These are phyloP conservation scores for Delia radicum DNA, from an alignment of 1,140 invertebrate species.

Conservation along the genomic window DNA sequence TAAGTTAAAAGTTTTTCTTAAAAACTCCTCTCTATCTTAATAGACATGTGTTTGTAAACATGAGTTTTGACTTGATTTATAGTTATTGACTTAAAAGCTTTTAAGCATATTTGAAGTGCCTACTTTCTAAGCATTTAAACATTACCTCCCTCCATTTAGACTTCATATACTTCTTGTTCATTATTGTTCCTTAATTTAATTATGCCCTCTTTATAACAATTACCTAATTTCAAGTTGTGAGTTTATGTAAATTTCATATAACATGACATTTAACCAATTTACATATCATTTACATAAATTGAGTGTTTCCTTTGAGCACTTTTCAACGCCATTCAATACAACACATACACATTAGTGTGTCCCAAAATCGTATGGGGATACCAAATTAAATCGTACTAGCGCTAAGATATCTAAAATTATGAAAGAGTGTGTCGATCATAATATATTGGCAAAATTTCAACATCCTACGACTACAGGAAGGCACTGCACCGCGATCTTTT, in stretches of 20 bases:
- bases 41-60: neutral
- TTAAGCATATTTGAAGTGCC: too few relatives aligned
- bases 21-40: neutral
- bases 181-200: neutral
- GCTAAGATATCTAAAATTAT: too few relatives aligned
- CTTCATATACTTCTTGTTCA: neutral
- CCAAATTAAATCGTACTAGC: too few relatives aligned
- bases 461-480: too few relatives aligned
- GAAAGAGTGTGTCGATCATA: too few relatives aligned
- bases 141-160: neutral
- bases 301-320: neutral
- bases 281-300: neutral
- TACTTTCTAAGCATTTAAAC: too few relatives aligned
- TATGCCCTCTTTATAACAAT: neutral
- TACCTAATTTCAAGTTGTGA: neutral
- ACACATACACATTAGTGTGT: too few relatives aligned
- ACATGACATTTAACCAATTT: constrained; percentile 2
- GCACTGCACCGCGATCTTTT: too few relatives aligned
- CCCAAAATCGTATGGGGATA: too few relatives aligned
- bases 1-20: neutral
- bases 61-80: neutral
- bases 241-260: neutral
- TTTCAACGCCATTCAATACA: neutral
- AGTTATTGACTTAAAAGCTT: neutral
- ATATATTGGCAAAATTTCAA: too few relatives aligned